Evolutionary conservation across 2,888 invertebrate species (phyloP).

Genomic region (Epinotia nisella): DNA sequence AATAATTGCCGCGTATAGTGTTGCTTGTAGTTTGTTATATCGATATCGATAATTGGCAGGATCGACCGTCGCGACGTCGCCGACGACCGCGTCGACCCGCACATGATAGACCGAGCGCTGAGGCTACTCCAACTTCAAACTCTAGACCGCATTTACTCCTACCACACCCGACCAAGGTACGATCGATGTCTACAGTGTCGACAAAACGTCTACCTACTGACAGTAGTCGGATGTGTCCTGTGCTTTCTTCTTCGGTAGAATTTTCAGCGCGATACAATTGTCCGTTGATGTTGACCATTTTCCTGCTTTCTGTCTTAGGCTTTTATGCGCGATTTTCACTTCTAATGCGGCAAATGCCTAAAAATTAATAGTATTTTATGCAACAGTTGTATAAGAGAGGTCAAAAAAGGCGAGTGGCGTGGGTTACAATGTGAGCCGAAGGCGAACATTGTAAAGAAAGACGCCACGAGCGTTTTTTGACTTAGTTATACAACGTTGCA

Average conservation of each 20-base stretch:
- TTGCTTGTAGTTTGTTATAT: constrained; percentile 65
- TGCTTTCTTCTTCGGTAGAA: constrained; percentile 38
- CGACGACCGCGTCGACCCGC: constrained; percentile 77
- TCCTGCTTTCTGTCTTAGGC: constrained; percentile 7
- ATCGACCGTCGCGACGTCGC: constrained; percentile 81
- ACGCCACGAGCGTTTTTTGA: too few species aligned
- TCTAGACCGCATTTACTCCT: constrained; percentile 85
- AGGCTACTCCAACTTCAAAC: constrained; percentile 84
- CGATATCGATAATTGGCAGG: constrained; percentile 82
- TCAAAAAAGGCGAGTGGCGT: too few species aligned
- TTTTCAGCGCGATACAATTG: constrained; percentile 19
- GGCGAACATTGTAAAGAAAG: too few species aligned
- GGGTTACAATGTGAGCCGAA: too few species aligned
- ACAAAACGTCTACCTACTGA: constrained; percentile 35
- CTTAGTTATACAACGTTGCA: too few species aligned
- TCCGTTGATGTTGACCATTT: constrained; percentile 21
- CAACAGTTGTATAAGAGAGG: too few species aligned
- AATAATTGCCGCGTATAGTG: constrained; percentile 45
- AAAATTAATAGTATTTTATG: too few species aligned
- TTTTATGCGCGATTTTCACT: constrained; percentile 1
- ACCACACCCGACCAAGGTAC: constrained; percentile 86
- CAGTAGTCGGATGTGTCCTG: constrained; percentile 35
- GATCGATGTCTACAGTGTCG: constrained; percentile 59
- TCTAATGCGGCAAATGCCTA: background rate
- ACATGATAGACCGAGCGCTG: constrained; percentile 83